Evolutionary conservation across 2,888 invertebrate species (phyloP).

Genomic region (Chloroclystis v-ata): DNA sequence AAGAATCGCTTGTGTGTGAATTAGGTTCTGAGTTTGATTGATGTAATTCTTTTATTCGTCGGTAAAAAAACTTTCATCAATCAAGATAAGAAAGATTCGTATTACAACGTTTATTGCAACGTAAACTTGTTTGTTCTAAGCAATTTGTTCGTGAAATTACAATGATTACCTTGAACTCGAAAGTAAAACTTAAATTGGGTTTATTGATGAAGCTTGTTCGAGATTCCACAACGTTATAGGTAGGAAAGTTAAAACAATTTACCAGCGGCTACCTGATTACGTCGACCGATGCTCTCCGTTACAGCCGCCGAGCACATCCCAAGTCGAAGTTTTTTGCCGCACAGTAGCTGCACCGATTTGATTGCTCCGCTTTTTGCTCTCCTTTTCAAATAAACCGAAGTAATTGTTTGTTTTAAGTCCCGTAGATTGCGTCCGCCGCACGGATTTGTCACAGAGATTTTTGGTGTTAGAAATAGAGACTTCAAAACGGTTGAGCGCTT

Average conservation of each 20-base stretch:
- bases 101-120: background rate
- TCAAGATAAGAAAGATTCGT: background rate
- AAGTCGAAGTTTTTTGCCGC: conserved; percentile 64
- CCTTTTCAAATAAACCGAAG: conserved; percentile 73
- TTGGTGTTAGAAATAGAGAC: conserved; percentile 65
- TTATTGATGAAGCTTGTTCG: conserved; percentile 8
- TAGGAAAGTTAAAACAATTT: conserved; percentile 27
- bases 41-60: conserved; percentile 27
- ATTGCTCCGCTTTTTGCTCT: conserved; percentile 72
- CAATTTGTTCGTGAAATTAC: conserved; percentile 3
- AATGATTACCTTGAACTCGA: conserved; percentile 2
- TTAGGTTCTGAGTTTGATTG: conserved; percentile 39
- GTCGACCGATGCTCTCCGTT: conserved; percentile 46
- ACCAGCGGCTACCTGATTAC: conserved; percentile 60
- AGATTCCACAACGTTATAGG: conserved; percentile 13
- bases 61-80: conserved; percentile 5
- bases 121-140: background rate
- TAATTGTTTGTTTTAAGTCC: conserved; percentile 77
- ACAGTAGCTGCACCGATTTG: conserved; percentile 72
- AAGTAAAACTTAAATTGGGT: conserved; percentile 8
- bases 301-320: conserved; percentile 52
- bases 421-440: conserved; percentile 67
- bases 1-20: conserved; percentile 25
- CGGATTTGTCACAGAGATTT: conserved; percentile 70
- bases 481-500: conserved; percentile 60